phyloP scores from a whole-genome alignment of 2,113 vertebrate genomes.

The Melanocharis versteri region DNA sequence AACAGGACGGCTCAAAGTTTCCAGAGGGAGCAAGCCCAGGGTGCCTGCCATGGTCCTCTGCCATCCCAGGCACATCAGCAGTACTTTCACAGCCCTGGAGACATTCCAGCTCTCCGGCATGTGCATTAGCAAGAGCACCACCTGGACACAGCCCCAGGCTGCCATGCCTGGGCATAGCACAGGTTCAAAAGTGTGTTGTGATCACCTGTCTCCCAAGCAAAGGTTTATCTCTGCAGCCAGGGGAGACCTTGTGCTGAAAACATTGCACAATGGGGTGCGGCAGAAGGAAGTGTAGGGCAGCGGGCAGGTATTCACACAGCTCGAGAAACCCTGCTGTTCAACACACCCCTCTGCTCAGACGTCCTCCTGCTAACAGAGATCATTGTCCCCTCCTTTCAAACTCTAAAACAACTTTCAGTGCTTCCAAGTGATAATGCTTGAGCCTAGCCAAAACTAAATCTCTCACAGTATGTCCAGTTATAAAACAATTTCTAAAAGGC shows the following conservation, averaged over 20 bases:
- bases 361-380: not conserved
- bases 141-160: not conserved
- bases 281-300: not conserved
- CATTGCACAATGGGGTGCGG: rapidly evolving
- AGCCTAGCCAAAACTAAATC: not conserved
- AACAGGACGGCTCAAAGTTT: not conserved
- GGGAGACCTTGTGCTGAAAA: not conserved
- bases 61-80: not conserved
- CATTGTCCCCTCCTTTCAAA: not conserved
- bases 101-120: rapidly evolving
- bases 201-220: not conserved
- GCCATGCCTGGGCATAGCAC: rapidly evolving
- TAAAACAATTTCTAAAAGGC: not conserved
- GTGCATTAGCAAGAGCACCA: not conserved
- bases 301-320: not conserved
- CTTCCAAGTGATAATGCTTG: not conserved
- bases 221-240: not conserved
- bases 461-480: not conserved
- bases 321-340: not conserved
- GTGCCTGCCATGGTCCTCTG: rapidly evolving
- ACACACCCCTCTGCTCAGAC: not conserved
- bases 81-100: not conserved
- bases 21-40: not conserved
- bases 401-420: not conserved
- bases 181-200: rapidly evolving